These are phyloP conservation scores for Hybognathus amarus DNA, from an alignment of 2,797 vertebrate species.

Conservation along the genomic window DNA sequence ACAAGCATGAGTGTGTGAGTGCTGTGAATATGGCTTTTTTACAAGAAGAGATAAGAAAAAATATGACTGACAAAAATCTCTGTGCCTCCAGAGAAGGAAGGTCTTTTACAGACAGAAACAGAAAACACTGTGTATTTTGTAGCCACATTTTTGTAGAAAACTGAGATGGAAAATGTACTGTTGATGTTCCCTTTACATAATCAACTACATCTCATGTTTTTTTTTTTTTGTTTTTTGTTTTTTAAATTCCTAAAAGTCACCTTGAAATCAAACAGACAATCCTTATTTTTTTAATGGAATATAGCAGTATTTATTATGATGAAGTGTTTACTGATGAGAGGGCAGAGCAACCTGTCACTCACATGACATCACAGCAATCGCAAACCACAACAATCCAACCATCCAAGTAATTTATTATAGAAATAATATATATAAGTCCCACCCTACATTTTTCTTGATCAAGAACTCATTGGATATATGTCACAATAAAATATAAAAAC, in stretches of 20 bases:
- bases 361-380: not conserved
- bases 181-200: not conserved
- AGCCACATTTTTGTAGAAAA: not conserved
- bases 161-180: not conserved
- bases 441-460: not conserved
- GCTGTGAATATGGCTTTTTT: not conserved
- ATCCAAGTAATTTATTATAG: no score
- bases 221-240: no score
- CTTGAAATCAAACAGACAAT: no score
- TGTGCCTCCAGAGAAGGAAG: not conserved
- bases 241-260: not conserved
- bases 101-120: not conserved
- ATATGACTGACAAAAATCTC: slow-evolving; percentile 12
- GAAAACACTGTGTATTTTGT: not conserved
- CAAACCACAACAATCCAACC: not conserved
- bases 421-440: not conserved
- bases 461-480: not conserved
- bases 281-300: no score
- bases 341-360: no score
- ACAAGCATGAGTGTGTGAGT: slow-evolving; percentile 25
- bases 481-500: not conserved
- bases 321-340: no score
- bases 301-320: no score
- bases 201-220: not conserved
- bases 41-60: slow-evolving; percentile 19